Percentiles rank a stretch among this genome's conserved stretches.
Conservation (phyloP, 1,140 invertebrate genomes). For the Meloidogyne chitwoodi region DNA sequence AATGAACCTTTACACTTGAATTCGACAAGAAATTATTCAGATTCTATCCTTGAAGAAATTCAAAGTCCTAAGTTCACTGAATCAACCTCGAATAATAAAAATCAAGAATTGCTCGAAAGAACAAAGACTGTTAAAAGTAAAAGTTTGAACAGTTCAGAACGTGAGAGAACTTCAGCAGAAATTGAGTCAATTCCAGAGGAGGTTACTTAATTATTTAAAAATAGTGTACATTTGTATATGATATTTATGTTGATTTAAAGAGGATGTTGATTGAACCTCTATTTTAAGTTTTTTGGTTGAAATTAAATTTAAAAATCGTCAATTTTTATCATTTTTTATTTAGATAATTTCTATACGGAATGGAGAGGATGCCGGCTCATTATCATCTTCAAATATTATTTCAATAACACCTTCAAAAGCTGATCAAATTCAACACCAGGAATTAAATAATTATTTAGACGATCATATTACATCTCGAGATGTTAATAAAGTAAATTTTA, state of each 20-base stretch:
- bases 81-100: neutral
- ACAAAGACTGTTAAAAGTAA: neutral
- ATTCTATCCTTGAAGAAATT: constrained; percentile 1
- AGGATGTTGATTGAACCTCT: too few relatives aligned
- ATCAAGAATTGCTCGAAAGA: neutral
- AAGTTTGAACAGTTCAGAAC: neutral
- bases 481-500: neutral
- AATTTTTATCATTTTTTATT: neutral
- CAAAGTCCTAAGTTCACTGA: neutral
- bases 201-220: neutral
- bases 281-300: neutral
- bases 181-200: neutral
- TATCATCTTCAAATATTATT: neutral
- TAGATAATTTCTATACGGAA: neutral
- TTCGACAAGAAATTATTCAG: neutral
- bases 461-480: neutral
- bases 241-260: too few relatives aligned
- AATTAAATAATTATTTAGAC: neutral
- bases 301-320: neutral
- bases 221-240: too few relatives aligned
- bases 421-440: neutral
- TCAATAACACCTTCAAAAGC: neutral
- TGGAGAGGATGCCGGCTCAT: neutral
- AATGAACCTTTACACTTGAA: neutral
- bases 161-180: neutral